Base-by-base conservation (phyloP, 30 jellyfish, hydroid and myxozoan species). In the Hydractinia symbiolongicarpus region DNA sequence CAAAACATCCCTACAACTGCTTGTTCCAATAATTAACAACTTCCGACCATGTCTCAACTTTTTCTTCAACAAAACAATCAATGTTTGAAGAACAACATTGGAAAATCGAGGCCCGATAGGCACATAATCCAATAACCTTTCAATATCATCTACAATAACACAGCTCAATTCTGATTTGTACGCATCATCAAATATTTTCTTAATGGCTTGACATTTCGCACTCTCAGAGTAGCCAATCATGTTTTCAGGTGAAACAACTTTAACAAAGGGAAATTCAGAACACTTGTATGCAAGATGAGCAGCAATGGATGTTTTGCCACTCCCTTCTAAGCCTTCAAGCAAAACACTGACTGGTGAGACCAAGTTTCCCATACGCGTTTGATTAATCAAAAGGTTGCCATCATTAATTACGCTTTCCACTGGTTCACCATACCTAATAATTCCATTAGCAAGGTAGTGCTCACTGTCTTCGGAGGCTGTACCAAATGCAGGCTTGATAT, bases 331-430 rank as follows among this genome's bases (percentile, higher is more conserved):
- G 53, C 99, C 99, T 71, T 86, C 95, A 8, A 94, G 76, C 51
- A 94, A 77, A 20, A 94, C 96, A 76, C 97, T 94, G 86, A 94
- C 99, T 4, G 99, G 99, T 30, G 99, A 94, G 21, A 94, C 89
- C 54, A 89, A 79, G n/a, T 64, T 66, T 44, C 97, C 97, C 52
- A 57, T 55, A 57, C 94, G 78, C 16, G 99, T 86, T 73, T 94
- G 99, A 9, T 89, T 74, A 9, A 94, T 79, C 44, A 94, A 95
- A 14, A 94, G 77, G 5, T 72, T 61, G 67, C 96, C 95, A 76
- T 94, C 97, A 20, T 85, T 88, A 60, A 94, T 40, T 2, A 86
- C 82, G 9, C 79, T 72, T n/a, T 82, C 66, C 54, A 94, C 83
- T 6, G 95, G 91, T 3, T 85, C 50, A 3, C 97, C 95, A 93